Evolutionary conservation across 2,888 invertebrate genomes (phyloP).

Genomic region (Heliothis peltigera): DNA sequence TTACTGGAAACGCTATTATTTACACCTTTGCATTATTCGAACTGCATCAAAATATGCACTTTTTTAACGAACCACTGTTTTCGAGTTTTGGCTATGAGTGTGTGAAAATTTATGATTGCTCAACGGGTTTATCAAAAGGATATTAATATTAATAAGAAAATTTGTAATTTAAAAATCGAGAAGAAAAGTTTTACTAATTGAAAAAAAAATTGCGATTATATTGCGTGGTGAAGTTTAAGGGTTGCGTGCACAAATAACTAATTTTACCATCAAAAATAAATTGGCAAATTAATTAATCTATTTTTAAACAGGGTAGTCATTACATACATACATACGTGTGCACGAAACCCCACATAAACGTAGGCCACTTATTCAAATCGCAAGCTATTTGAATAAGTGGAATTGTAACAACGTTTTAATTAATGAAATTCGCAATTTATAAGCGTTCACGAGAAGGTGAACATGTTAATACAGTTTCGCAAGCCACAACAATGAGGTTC

Average conservation of each 20-base stretch:
- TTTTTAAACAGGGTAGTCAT: constrained; percentile 34
- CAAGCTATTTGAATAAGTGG: constrained; percentile 46
- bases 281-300: constrained; percentile 29
- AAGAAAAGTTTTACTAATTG: too few species aligned
- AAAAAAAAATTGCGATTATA: too few species aligned
- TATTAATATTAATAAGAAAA: too few species aligned
- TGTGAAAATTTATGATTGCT: neutral
- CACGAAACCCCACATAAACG: constrained; percentile 44
- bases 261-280: constrained; percentile 15
- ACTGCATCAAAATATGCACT: constrained; percentile 51
- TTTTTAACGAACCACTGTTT: constrained; percentile 14
- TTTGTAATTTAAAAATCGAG: too few species aligned
- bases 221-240: neutral
- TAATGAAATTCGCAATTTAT: constrained; percentile 64
- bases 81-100: neutral
- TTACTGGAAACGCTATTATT: constrained; percentile 44
- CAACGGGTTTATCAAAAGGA: too few species aligned
- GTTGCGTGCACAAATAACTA: neutral
- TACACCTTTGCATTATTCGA: constrained; percentile 42
- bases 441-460: constrained; percentile 58
- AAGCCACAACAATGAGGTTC: constrained; percentile 83
- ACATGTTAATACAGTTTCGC: constrained; percentile 78
- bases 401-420: constrained; percentile 49
- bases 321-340: constrained; percentile 31
- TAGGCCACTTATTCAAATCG: constrained; percentile 42